phyloP scores from a whole-genome alignment of 2,113 vertebrate genomes.

The Desmodus rotundus region DNA sequence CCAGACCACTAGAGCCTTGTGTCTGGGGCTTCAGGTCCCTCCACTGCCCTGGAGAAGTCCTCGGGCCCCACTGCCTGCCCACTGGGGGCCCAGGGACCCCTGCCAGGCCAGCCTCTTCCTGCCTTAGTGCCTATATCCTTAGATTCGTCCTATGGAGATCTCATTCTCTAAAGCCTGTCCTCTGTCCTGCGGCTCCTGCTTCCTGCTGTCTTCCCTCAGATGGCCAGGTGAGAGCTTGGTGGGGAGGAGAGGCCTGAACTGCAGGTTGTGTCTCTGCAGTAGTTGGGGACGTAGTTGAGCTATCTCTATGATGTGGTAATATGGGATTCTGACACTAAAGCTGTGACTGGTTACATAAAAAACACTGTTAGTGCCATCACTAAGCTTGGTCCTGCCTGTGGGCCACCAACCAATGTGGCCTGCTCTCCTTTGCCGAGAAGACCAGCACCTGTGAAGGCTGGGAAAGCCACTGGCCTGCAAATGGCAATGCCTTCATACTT shows the following conservation, averaged over 20 bases:
- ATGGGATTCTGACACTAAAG: background rate
- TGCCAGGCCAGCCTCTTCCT: background rate
- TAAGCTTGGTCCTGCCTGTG: background rate
- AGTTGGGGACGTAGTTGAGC: background rate
- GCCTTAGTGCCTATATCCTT: background rate
- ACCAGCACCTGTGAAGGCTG: background rate
- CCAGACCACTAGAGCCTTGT: background rate
- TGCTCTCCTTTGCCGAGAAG: background rate
- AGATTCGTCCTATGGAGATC: rapidly evolving
- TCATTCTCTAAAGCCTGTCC: background rate
- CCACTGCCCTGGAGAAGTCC: too few species aligned
- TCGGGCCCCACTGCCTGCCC: background rate
- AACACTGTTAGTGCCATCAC: background rate
- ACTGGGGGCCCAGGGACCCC: background rate
- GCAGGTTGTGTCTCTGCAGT: background rate
- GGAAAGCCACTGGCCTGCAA: background rate
- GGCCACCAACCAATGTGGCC: background rate
- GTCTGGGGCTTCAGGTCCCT: background rate
- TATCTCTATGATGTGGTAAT: too few species aligned
- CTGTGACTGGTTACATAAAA: background rate
- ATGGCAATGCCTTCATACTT: background rate
- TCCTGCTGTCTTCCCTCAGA: background rate
- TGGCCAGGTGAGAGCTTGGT: background rate
- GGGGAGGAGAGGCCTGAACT: background rate
- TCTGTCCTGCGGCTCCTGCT: background rate